Conservation (phyloP, 2,888 invertebrate species). For the Stratiomys singularior region DNA sequence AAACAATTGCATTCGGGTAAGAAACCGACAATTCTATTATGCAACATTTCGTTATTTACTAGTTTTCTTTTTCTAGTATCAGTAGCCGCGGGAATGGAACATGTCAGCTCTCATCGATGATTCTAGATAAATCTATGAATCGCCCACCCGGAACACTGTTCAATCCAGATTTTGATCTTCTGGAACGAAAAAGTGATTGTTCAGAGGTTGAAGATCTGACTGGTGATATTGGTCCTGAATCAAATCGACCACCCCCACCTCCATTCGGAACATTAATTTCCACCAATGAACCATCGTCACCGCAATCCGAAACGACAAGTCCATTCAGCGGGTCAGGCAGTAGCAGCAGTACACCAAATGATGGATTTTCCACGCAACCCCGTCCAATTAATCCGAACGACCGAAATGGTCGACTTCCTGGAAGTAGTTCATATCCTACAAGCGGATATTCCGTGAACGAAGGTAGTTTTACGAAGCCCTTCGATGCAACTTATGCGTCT, state of each 20-base stretch:
- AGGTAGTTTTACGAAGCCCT: constrained; percentile 35
- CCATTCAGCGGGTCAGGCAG: constrained; percentile 38
- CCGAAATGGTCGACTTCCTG: constrained; percentile 6
- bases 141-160: constrained; percentile 68
- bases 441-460: constrained; percentile 46
- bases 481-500: constrained; percentile 35
- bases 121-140: constrained; percentile 66
- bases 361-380: constrained; percentile 49
- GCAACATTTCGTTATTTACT: background rate
- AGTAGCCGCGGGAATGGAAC: constrained; percentile 72
- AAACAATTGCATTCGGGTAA: constrained; percentile 74
- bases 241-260: constrained; percentile 34
- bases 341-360: constrained; percentile 48
- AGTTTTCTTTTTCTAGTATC: constrained; percentile 64
- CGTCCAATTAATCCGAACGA: constrained; percentile 41
- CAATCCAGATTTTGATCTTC: constrained; percentile 74
- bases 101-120: constrained; percentile 68
- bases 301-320: background rate
- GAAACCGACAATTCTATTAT: constrained; percentile 51
- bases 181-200: constrained; percentile 69
- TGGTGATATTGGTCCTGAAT: background rate
- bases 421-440: constrained; percentile 23
- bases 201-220: background rate
- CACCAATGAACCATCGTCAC: constrained; percentile 4
- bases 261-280: constrained; percentile 29